These are phyloP conservation scores for Aproaerema taeniolella DNA, from an alignment of 2,888 invertebrate species.

Conservation along the genomic window DNA sequence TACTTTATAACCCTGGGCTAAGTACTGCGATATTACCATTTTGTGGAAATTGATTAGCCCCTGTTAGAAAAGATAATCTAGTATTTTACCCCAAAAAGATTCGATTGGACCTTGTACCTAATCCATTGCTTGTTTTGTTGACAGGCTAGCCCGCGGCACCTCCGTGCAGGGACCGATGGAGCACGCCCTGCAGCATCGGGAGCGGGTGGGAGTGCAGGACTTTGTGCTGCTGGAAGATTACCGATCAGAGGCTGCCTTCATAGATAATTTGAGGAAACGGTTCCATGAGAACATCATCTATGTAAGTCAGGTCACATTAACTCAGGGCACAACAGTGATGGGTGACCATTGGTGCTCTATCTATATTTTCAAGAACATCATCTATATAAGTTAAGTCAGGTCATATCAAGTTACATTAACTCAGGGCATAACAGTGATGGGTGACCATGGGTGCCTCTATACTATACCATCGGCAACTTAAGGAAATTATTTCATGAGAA, in stretches of 20 bases:
- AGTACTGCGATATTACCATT: no score
- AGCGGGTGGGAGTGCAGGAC: slow-evolving; percentile 94
- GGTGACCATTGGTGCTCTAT: not conserved
- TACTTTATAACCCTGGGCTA: no score
- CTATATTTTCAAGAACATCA: slow-evolving; percentile 78
- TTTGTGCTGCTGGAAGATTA: slow-evolving; percentile 93
- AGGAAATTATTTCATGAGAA: slow-evolving; percentile 90
- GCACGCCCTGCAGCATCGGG: slow-evolving; percentile 87
- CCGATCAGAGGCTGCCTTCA: slow-evolving; percentile 87
- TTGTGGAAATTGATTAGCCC: no score
- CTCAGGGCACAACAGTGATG: no score
- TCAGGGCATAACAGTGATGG: no score
- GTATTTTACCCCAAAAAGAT: no score
- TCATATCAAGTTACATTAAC: no score
- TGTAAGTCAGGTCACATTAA: slow-evolving; percentile 82
- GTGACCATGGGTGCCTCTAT: no score
- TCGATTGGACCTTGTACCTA: no score
- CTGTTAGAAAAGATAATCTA: no score
- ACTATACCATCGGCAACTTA: slow-evolving; percentile 91
- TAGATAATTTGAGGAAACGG: slow-evolving; percentile 90
- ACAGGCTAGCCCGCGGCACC: slow-evolving; percentile 57
- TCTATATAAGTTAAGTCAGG: not conserved
- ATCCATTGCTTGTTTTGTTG: no score
- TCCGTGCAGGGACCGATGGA: slow-evolving; percentile 82
- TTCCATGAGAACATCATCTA: slow-evolving; percentile 93